Conservation (phyloP, 2,888 invertebrate species). For the Cotesia congregata region DNA sequence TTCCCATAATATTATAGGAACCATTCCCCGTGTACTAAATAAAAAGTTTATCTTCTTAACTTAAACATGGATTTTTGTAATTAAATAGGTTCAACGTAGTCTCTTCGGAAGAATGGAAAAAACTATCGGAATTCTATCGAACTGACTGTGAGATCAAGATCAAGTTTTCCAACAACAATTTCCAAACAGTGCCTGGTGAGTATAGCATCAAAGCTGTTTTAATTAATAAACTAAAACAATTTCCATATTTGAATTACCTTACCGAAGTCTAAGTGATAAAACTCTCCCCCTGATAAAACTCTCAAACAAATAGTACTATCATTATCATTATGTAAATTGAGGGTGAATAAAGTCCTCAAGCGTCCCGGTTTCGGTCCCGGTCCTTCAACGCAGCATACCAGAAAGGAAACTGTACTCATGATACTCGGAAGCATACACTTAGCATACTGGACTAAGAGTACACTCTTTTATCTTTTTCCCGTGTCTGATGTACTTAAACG, state of each 20-base stretch:
- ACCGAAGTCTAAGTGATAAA: not conserved
- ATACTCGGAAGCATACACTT: constrained; percentile 1
- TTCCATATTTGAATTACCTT: not conserved
- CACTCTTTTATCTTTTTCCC: not conserved
- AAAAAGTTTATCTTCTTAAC: too few species aligned
- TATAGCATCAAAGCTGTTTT: constrained; percentile 19
- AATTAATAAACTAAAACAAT: not conserved
- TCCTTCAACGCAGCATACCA: not conserved
- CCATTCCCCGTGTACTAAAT: too few species aligned
- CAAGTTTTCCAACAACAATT: constrained; percentile 43
- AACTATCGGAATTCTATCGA: constrained; percentile 61
- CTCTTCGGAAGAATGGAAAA: constrained; percentile 63
- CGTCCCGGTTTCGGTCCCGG: not conserved
- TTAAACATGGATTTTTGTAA: constrained; percentile 13
- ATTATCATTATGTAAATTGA: not conserved
- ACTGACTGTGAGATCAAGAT: constrained; percentile 60
- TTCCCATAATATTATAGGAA: too few species aligned
- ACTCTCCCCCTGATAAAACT: not conserved
- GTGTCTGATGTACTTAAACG: constrained; percentile 1
- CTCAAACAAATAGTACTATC: not conserved
- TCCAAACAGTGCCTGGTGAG: constrained; percentile 58
- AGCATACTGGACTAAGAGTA: constrained; percentile 1
- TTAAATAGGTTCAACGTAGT: constrained; percentile 59
- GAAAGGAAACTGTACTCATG: not conserved
- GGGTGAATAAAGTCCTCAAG: not conserved